Evolutionary conservation across 2,888 invertebrate genomes (phyloP).

Genomic region (Stenchaetothrips biformis): DNA sequence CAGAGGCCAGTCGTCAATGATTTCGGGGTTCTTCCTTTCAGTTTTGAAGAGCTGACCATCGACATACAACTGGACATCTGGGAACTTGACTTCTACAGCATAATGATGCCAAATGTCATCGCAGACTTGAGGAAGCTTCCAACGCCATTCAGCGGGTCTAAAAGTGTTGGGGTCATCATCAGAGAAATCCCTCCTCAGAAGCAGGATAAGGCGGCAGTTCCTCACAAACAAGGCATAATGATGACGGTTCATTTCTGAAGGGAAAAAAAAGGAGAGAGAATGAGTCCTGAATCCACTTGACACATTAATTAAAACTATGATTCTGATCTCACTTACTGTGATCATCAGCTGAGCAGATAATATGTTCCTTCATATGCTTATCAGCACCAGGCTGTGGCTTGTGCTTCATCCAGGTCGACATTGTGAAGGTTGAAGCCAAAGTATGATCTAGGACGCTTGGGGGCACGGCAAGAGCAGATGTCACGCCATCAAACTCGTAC

Average conservation of each 20-base stretch:
- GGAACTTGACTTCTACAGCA: slow-evolving; percentile 87
- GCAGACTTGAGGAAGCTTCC: slow-evolving; percentile 93
- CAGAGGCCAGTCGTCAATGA: slow-evolving; percentile 98
- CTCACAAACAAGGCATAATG: slow-evolving; percentile 96
- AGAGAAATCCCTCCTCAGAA: slow-evolving; percentile 84
- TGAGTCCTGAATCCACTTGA: neutral
- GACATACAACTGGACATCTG: slow-evolving; percentile 79
- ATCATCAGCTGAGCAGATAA: slow-evolving; percentile 94
- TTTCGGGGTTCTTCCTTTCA: slow-evolving; percentile 83
- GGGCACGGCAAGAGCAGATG: slow-evolving; percentile 81
- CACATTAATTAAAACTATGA: neutral
- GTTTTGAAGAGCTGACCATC: slow-evolving; percentile 72
- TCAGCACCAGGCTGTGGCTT: slow-evolving; percentile 68
- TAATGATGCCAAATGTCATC: slow-evolving; percentile 99
- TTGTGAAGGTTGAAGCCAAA: slow-evolving; percentile 76
- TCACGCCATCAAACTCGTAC: slow-evolving; percentile 91
- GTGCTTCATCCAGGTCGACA: slow-evolving; percentile 94
- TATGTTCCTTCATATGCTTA: slow-evolving; percentile 91
- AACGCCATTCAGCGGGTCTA: slow-evolving; percentile 97
- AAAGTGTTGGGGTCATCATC: slow-evolving; percentile 91
- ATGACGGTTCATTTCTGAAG: slow-evolving; percentile 94
- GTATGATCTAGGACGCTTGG: slow-evolving; percentile 68
- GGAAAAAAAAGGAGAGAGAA: slow-evolving; percentile 33
- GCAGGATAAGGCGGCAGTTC: slow-evolving; percentile 91
- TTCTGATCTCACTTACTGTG: slow-evolving; percentile 66